phyloP scores from a whole-genome alignment of 1,140 invertebrate species.

The Liolophura sinensis region DNA sequence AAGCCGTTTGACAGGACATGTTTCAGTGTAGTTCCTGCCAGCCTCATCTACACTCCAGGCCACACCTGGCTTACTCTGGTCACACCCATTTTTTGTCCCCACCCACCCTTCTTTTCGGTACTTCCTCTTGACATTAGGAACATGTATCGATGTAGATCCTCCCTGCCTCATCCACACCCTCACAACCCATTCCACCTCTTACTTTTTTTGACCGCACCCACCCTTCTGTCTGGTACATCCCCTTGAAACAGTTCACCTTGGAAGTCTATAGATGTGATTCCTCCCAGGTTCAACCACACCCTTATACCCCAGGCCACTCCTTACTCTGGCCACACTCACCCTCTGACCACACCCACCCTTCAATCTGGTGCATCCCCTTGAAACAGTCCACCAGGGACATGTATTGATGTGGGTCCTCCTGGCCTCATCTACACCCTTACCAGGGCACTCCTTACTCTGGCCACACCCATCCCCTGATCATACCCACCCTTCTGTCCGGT shows the following conservation, averaged over 20 bases:
- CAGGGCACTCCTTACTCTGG: too few relatives aligned
- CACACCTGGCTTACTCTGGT: constrained; percentile 46
- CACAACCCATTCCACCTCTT: too few relatives aligned
- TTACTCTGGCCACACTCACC: too few relatives aligned
- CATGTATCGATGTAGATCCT: constrained; percentile 71
- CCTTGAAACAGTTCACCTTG: too few relatives aligned
- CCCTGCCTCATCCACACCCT: constrained; percentile 71
- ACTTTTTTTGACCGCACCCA: too few relatives aligned
- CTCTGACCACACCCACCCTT: neutral
- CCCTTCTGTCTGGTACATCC: too few relatives aligned
- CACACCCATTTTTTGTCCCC: too few relatives aligned
- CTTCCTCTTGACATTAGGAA: constrained; percentile 84
- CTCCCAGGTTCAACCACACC: constrained; percentile 61
- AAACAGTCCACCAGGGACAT: neutral
- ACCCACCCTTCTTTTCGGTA: constrained; percentile 35
- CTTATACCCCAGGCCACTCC: constrained; percentile 77
- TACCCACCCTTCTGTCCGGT: constrained; percentile 73
- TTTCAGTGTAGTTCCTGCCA: constrained; percentile 70
- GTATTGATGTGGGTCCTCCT: neutral
- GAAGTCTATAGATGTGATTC: too few relatives aligned
- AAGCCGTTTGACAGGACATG: too few relatives aligned
- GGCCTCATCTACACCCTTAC: too few relatives aligned
- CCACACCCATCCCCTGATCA: too few relatives aligned
- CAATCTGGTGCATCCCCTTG: neutral
- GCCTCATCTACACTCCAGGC: constrained; percentile 75